Percentiles rank a stretch among this genome's conserved stretches.
Evolutionary conservation across 1,140 invertebrate genomes (phyloP).

Genomic region (Trichoplusia ni): DNA sequence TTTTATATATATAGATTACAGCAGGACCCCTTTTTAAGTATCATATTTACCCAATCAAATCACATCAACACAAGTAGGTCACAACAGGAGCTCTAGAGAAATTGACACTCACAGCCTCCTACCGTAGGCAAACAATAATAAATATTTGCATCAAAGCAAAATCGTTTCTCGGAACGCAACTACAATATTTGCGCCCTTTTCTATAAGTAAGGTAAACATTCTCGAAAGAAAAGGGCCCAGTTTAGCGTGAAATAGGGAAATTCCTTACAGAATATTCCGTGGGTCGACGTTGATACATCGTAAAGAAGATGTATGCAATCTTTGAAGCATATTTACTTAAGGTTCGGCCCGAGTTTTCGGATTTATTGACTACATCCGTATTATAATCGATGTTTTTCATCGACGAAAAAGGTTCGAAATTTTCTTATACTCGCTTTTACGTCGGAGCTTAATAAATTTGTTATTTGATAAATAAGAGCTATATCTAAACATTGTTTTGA

Average conservation of each 20-base stretch:
- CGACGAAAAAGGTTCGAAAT: too few relatives aligned
- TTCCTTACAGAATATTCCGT: slow-evolving; percentile 31
- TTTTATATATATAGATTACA: slow-evolving; percentile 35
- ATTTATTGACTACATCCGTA: too few relatives aligned
- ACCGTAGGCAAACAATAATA: slow-evolving; percentile 6
- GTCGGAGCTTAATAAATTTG: too few relatives aligned
- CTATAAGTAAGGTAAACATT: slow-evolving; percentile 17
- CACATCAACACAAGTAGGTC: too few relatives aligned
- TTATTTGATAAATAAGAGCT: too few relatives aligned
- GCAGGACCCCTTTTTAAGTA: too few relatives aligned
- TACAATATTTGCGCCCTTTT: slow-evolving; percentile 21
- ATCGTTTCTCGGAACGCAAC: not conserved
- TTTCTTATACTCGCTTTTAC: too few relatives aligned
- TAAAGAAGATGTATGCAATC: slow-evolving; percentile 22
- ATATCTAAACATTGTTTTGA: too few relatives aligned
- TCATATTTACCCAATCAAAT: too few relatives aligned
- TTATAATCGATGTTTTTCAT: too few relatives aligned
- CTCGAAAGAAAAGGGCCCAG: slow-evolving; percentile 24
- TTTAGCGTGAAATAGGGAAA: slow-evolving; percentile 38
- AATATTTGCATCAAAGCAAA: slow-evolving; percentile 29
- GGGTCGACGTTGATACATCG: slow-evolving; percentile 33
- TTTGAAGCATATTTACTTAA: slow-evolving; percentile 2
- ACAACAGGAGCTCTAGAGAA: not conserved
- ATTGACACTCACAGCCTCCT: not conserved
- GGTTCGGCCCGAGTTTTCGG: too few relatives aligned